Evolutionary conservation across 2,888 invertebrate genomes (phyloP), one percentile per base, ranked within the genome.

Genomic region (Tromatobia lineatoria): DNA sequence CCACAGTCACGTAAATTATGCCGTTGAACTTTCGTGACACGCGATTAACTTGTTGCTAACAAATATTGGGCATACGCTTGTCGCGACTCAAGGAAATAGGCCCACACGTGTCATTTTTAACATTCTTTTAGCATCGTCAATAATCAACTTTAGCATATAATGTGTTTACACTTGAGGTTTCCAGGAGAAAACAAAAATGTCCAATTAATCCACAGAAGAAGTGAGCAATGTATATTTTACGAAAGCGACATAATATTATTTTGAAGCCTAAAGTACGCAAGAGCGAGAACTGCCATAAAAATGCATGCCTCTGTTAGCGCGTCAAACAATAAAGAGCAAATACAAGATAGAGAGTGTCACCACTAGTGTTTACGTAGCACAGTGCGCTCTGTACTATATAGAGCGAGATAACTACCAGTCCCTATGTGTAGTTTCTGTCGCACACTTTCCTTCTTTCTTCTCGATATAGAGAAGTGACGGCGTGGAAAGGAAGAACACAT

Each of bases 311-410:
- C 45, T 45, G 54, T 79, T 25, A n/a, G n/a, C 34, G n/a, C 34
- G 47, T 34, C 64, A 42, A 66, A 71, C 52, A 66, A 76, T 71
- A 29, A 54, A 42, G n/a, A 52, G 50, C 8, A 20, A 7, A 61
- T 61, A 34, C 13, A 59, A 75, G 13, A 38, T 34, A 29, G 34
- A 1, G 15, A 15, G 47, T 45, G 11, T n/a, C 71, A 34, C 34
- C 59, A 67, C 67, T 67, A 59, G 80, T 87, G 82, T 82, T 87
- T 82, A 85, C 81, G 81, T 81, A 86, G 83, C 86, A 66, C 67
- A 57, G 67, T 66, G 59, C n/a, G n/a, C 61, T 47, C 18, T 23
- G 47, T 34, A 42, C 23, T 69, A 50, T 66, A 45, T 11, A 57
- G 38, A 54, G 54, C 75, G 57, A 76, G 64, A 79, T 23, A 71